Evolutionary conservation across 1,140 invertebrate genomes (phyloP).

Genomic region (Zaprionus tsacasi): DNA sequence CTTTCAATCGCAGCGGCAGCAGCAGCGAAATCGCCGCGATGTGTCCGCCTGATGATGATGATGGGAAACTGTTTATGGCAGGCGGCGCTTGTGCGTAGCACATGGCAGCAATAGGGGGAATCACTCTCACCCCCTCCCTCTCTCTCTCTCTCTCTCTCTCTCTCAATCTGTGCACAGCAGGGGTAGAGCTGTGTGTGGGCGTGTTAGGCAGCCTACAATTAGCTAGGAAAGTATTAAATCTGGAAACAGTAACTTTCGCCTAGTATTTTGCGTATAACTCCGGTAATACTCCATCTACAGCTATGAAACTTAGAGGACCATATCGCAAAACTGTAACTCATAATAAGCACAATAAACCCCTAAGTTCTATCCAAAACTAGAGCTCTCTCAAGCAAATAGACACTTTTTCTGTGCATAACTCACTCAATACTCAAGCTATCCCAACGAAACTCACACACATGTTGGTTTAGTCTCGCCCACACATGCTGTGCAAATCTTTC

Average conservation of each 20-base stretch:
- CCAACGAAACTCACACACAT: neutral
- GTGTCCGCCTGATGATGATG: conserved; percentile 8
- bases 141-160: neutral
- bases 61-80: conserved; percentile 13
- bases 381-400: no score
- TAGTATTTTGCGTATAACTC: neutral
- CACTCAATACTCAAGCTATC: neutral
- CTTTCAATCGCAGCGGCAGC: conserved; percentile 17
- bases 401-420: neutral
- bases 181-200: neutral
- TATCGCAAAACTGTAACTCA: neutral
- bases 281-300: neutral
- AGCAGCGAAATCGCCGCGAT: conserved; percentile 18
- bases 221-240: neutral
- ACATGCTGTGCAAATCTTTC: neutral
- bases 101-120: neutral
- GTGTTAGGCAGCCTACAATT: neutral
- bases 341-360: neutral
- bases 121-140: neutral
- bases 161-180: neutral
- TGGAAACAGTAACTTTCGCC: neutral
- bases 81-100: conserved; percentile 12
- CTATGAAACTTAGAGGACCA: neutral
- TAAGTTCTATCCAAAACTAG: no score
- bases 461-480: neutral